A percentile compares a stretch with the other conserved stretches of the same genome.
phyloP scores from a whole-genome alignment of 2,113 vertebrate species.

The Epinephelus fuscoguttatus region DNA sequence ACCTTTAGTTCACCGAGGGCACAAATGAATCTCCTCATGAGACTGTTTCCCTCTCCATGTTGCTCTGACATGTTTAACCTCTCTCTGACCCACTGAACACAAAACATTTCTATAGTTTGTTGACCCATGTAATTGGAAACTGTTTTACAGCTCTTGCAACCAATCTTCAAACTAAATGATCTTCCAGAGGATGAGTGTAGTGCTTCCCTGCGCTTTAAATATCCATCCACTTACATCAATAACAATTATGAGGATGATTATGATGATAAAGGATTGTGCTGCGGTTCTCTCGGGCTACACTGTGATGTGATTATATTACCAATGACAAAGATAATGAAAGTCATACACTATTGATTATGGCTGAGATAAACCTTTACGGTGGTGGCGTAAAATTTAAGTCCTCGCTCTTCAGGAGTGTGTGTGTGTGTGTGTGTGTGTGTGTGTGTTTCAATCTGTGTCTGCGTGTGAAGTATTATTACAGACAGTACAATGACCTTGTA shows the following conservation, averaged over 20 bases:
- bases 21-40: not conserved
- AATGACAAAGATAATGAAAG: slow-evolving; percentile 63
- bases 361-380: slow-evolving; percentile 60
- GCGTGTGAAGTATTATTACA: slow-evolving; percentile 12
- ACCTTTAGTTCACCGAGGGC: not conserved
- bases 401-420: not conserved
- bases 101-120: not conserved
- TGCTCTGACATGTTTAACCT: not conserved
- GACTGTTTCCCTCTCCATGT: not conserved
- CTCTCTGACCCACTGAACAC: not conserved
- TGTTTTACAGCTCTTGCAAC: slow-evolving; percentile 15
- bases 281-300: slow-evolving; percentile 43
- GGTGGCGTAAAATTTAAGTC: slow-evolving; percentile 31
- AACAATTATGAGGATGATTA: slow-evolving; percentile 62
- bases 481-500: slow-evolving; percentile 37
- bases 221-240: slow-evolving; percentile 69
- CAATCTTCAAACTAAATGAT: slow-evolving; percentile 36
- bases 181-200: slow-evolving; percentile 23
- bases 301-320: slow-evolving; percentile 59
- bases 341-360: slow-evolving; percentile 62
- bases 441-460: not conserved
- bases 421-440: not conserved
- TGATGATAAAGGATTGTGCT: slow-evolving; percentile 58
- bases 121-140: slow-evolving; percentile 32
- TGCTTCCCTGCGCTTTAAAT: slow-evolving; percentile 55